These are phyloP conservation scores for Syngnathus scovelli DNA, from an alignment of 2,113 vertebrate species.

Conservation along the genomic window DNA sequence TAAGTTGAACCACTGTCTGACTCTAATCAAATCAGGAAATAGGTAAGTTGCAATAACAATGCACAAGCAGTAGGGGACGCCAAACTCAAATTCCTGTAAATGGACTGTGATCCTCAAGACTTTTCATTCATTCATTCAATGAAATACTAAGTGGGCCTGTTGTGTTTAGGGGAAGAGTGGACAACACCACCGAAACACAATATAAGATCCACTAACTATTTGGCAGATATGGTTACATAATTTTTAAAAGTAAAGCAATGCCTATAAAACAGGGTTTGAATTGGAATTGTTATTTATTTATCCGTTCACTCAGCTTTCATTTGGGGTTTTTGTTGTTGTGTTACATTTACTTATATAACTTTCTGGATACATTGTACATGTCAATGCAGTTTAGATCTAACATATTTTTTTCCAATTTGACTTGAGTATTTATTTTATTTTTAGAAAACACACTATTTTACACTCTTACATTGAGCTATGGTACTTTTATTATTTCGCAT, in stretches of 20 bases:
- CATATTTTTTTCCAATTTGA: too few species aligned
- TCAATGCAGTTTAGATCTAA: too few species aligned
- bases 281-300: background rate
- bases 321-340: background rate
- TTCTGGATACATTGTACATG: too few species aligned
- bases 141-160: background rate
- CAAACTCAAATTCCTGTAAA: constrained; percentile 6
- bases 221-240: background rate
- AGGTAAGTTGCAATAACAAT: background rate
- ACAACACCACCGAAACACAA: too few species aligned
- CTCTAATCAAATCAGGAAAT: background rate
- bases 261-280: background rate
- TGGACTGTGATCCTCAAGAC: background rate
- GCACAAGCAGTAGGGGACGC: constrained; percentile 13
- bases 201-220: background rate
- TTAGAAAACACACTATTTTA: too few species aligned
- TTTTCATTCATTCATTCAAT: too few species aligned
- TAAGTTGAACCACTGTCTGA: background rate
- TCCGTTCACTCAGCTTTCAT: too few species aligned
- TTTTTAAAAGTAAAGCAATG: background rate
- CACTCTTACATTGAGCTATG: too few species aligned
- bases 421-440: too few species aligned
- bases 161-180: background rate
- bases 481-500: too few species aligned
- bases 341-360: too few species aligned